Base-by-base conservation (phyloP, 1,140 invertebrate species). In the Philopotamus ludificatus region DNA sequence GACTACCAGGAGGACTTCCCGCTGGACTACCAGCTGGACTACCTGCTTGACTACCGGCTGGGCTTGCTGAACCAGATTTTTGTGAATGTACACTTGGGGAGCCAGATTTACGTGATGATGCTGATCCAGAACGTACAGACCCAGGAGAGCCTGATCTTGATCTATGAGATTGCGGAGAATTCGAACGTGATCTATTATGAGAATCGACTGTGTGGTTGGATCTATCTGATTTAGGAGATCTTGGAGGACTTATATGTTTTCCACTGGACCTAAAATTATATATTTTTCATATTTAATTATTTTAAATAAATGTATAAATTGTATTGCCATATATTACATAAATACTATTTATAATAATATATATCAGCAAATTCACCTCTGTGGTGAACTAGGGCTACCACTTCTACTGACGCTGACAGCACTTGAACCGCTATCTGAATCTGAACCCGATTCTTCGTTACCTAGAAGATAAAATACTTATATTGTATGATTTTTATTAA, bases 391-490 rank as follows among this genome's bases (percentile, higher is more conserved):
- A 10, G 73, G 75, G 57, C 81, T 82, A 15, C 80, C 79, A 63
- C 80, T 83, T 63, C 81, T 82, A 25, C 67, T 67, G 41, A 39
- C 74, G 63, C 81, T 82, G 23, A 67, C 70, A 45, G 34, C 74
- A 47, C 81, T 83, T 4, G 81, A 82, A 3, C 74, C 81, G 61
- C 81, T 82, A 9, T 79, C 80, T 9, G 82, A 83, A 63, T 82
- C 82, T 3, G 78, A 80, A 1, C 77, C 78, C 1, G 78, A 77
- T 34, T 34, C 28, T 34, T 34, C n/a, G n/a, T n/a, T n/a, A n/a
- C n/a, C n/a, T n/a, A n/a, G n/a, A n/a, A n/a, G n/a, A n/a, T n/a
- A n/a, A n/a, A n/a, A n/a, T n/a, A n/a, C n/a, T n/a, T n/a, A n/a
- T n/a, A n/a, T n/a, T n/a, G n/a, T n/a, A n/a, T n/a, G n/a, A n/a